These are phyloP conservation scores for Sicus ferrugineus DNA, from an alignment of 2,888 invertebrate genomes.

Conservation along the genomic window DNA sequence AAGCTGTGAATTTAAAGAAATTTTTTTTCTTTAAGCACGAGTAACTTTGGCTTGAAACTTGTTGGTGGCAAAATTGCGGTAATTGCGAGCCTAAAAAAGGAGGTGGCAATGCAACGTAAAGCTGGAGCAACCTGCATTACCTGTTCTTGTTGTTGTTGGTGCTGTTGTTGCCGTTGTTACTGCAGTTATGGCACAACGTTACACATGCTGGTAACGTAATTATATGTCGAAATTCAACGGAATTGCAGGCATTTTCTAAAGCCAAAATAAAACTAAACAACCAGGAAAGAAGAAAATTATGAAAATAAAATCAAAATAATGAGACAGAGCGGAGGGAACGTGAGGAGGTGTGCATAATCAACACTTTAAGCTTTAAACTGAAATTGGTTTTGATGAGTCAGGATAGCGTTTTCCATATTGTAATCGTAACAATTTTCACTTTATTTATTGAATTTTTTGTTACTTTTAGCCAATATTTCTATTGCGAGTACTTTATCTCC, in stretches of 20 bases:
- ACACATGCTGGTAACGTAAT: slow-evolving; percentile 30
- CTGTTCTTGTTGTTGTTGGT: slow-evolving; percentile 2
- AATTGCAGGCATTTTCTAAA: slow-evolving; percentile 37
- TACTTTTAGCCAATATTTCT: too few species aligned
- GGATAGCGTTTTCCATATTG: too few species aligned
- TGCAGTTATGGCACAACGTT: slow-evolving; percentile 10
- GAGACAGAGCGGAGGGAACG: slow-evolving; percentile 4
- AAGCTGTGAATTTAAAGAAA: not conserved
- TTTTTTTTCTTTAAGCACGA: not conserved
- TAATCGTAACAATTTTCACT: too few species aligned
- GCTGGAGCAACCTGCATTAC: not conserved
- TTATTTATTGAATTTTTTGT: not conserved
- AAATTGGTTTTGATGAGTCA: too few species aligned
- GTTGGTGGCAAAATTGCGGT: slow-evolving; percentile 27
- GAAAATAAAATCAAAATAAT: slow-evolving; percentile 10
- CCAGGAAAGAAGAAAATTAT: slow-evolving; percentile 39
- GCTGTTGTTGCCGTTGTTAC: slow-evolving; percentile 1
- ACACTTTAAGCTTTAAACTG: too few species aligned
- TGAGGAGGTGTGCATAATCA: too few species aligned
- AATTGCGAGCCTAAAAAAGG: slow-evolving; percentile 18
- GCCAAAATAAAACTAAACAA: slow-evolving; percentile 54
- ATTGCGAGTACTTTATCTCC: too few species aligned
- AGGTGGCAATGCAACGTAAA: slow-evolving; percentile 20
- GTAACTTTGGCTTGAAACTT: slow-evolving; percentile 1
- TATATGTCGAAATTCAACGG: slow-evolving; percentile 39